Percentiles rank a stretch among this genome's conserved stretches.
These are phyloP conservation scores for Phymastichus coffea DNA, from an alignment of 1,140 invertebrate genomes.

Conservation along the genomic window DNA sequence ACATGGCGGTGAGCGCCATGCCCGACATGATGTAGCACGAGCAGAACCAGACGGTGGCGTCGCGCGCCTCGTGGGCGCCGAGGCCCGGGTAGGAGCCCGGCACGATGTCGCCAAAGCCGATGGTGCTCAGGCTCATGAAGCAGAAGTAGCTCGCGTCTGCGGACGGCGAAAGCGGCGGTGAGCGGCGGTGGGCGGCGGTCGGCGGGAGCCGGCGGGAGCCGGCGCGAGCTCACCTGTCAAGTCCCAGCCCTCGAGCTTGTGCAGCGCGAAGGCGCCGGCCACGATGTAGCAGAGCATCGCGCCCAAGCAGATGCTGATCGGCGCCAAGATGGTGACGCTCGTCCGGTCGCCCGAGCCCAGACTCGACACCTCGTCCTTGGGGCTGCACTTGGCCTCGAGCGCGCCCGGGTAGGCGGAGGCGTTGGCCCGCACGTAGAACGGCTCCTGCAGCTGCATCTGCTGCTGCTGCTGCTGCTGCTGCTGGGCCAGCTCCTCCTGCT, in stretches of 20 bases:
- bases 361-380: slow-evolving; percentile 53
- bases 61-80: slow-evolving; percentile 62
- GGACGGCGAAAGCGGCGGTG: too few relatives aligned
- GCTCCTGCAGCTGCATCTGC: slow-evolving; percentile 71
- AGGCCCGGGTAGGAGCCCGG: slow-evolving; percentile 68
- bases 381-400: slow-evolving; percentile 70
- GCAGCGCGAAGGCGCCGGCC: slow-evolving; percentile 84
- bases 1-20: slow-evolving; percentile 96
- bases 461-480: slow-evolving; percentile 57
- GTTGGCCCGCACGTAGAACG: slow-evolving; percentile 75
- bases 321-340: slow-evolving; percentile 73
- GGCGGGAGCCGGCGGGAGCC: too few relatives aligned
- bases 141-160: slow-evolving; percentile 90
- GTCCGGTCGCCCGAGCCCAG: slow-evolving; percentile 59
- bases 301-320: slow-evolving; percentile 72
- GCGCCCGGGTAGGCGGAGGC: slow-evolving; percentile 72
- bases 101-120: slow-evolving; percentile 88
- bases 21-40: slow-evolving; percentile 95
- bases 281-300: slow-evolving; percentile 83
- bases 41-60: slow-evolving; percentile 81
- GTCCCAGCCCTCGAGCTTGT: slow-evolving; percentile 85
- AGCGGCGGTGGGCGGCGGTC: too few relatives aligned
- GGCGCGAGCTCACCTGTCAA: too few relatives aligned
- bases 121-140: slow-evolving; percentile 90
- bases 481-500: slow-evolving; percentile 71